Evolutionary conservation across 2,888 invertebrate species (phyloP).

Genomic region (Tryphoninae sp.): DNA sequence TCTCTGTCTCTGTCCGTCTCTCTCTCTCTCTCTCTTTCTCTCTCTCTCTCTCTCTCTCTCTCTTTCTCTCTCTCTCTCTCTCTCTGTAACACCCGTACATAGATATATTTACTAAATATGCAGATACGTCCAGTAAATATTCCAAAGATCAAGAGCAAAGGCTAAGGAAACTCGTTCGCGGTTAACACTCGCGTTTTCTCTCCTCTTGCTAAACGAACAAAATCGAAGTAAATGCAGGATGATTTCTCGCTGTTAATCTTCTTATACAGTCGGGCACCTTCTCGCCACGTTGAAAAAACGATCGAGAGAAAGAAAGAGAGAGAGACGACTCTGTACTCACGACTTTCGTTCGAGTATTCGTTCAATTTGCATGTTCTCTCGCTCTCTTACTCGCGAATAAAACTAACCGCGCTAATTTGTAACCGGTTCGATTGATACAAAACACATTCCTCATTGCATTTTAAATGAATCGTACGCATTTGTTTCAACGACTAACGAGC

Average conservation of each 20-base stretch:
- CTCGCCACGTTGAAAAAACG: conserved; percentile 42
- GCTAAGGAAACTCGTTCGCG: conserved; percentile 54
- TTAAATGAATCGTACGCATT: not conserved
- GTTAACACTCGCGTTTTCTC: conserved; percentile 44
- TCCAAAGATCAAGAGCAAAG: conserved; percentile 47
- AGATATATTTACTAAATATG: conserved; percentile 15
- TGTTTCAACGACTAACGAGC: conserved; percentile 1
- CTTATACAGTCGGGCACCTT: conserved; percentile 34
- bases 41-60: too few relatives aligned
- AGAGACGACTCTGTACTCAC: not conserved
- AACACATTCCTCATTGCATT: not conserved
- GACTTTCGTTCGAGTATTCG: conserved; percentile 27
- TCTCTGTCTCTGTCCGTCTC: conserved; percentile 6
- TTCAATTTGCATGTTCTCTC: conserved; percentile 43
- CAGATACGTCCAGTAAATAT: conserved; percentile 13
- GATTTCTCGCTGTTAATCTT: conserved; percentile 53
- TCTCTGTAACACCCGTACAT: not conserved
- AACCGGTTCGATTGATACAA: conserved; percentile 35
- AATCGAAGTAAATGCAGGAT: conserved; percentile 46
- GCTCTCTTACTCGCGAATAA: not conserved
- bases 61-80: not conserved
- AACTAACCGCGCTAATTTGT: conserved; percentile 39
- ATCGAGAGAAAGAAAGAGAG: not conserved
- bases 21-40: not conserved
- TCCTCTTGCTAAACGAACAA: conserved; percentile 55